Base-by-base conservation (phyloP, 1,140 invertebrate species). In the Zophobas atratus region DNA sequence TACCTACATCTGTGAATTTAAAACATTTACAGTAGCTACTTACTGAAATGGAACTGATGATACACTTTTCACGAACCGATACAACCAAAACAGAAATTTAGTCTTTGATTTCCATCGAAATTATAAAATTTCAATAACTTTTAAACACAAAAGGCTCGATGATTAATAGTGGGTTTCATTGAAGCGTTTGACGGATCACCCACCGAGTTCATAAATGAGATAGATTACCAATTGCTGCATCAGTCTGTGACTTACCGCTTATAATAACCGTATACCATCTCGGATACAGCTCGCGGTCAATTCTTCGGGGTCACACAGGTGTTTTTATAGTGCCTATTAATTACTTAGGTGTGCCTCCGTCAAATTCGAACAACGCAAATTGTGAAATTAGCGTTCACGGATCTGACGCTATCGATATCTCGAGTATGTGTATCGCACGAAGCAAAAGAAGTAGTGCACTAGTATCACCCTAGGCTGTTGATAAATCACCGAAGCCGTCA, bases 271-370 rank as follows among this genome's bases (percentile, higher is more conserved):
- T 46, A 20, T 20, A 20, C 20, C 20, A 20, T 20, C 20, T 20
- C 20, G 53, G 56, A 33, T 36, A 67, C n/a, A 20, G 20, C 39
- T 67, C 43, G 67, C 76, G 76, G 76, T 77, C 76, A 77, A 41
- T 38, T 72, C 74, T 63, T 46, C 35, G 76, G 41, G 76, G 53
- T 77, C 76, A 72, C 76, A 77, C 76, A 77, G 76, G 76, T 77
- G 76, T 77, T 39, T 60, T 38, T 39, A 8, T 39, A 32, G 34
- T 20, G 20, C 34, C 57, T 39, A 67, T 67, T 67, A 67, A 67
- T 67, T 67, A 43, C 6, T 39, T 51, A 72, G 70, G 70, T 55
- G 70, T 51, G 70, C 41, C 57, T 63, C n/a, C 57, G 8, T 38
- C 57, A 8, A 32, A 8, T 32, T 20, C 57, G 35, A 8, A 8